Evolutionary conservation across 2,888 invertebrate genomes (phyloP).

Genomic region (Tinea pellionella): DNA sequence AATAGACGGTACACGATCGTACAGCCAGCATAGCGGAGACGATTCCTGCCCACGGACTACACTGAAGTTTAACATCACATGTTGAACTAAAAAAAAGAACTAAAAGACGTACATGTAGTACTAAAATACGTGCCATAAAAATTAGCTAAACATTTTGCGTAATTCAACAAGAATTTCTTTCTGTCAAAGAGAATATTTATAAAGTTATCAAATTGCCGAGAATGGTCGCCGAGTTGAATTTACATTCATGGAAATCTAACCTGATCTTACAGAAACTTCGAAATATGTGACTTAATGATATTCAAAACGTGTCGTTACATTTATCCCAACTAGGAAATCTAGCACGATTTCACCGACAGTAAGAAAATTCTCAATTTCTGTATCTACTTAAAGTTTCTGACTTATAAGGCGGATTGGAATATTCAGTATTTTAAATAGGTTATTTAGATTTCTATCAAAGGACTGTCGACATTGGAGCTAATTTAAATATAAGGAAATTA

Average conservation of each 20-base stretch:
- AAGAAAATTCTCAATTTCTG: conserved; percentile 3
- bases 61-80: too few relatives aligned
- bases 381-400: neutral
- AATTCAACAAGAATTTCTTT: neutral
- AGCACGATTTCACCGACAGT: conserved; percentile 52
- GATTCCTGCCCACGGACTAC: too few relatives aligned
- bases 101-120: too few relatives aligned
- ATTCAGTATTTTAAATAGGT: neutral
- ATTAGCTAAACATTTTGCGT: neutral
- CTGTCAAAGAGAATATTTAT: conserved; percentile 1
- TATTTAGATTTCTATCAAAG: neutral
- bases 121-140: neutral
- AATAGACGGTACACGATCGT: too few relatives aligned
- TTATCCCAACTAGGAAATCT: conserved; percentile 60
- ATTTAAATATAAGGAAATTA: too few relatives aligned
- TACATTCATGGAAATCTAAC: conserved; percentile 16
- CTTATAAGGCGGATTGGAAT: neutral
- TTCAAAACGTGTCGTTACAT: conserved; percentile 62
- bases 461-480: neutral
- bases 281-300: conserved; percentile 48
- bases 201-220: conserved; percentile 6
- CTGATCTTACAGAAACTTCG: conserved; percentile 31
- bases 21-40: too few relatives aligned
- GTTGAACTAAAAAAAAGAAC: too few relatives aligned
- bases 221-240: neutral